Evolutionary conservation across 2,113 vertebrate species (phyloP).

Genomic region (Lagopus muta): DNA sequence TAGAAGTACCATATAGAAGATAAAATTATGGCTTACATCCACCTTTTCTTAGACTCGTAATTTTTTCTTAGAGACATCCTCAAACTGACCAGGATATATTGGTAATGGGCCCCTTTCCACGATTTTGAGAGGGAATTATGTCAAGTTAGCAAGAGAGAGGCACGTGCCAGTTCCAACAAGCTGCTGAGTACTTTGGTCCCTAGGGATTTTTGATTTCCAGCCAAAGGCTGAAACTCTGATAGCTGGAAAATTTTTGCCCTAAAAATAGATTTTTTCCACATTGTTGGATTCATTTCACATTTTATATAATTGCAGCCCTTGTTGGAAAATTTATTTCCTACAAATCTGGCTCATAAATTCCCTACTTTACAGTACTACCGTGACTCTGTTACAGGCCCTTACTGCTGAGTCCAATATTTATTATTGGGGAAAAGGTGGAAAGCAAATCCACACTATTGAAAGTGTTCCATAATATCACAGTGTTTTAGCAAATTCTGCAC

Average conservation of each 20-base stretch:
- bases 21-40: background rate
- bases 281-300: conserved; percentile 21
- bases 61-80: background rate
- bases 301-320: conserved; percentile 37
- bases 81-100: background rate
- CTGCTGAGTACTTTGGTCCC: background rate
- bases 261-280: conserved; percentile 24
- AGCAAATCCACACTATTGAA: conserved; percentile 33
- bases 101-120: background rate
- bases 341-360: conserved; percentile 39
- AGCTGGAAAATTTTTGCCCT: background rate
- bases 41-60: background rate
- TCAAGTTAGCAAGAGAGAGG: background rate
- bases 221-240: background rate
- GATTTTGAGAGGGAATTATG: background rate
- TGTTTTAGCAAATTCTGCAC: conserved; percentile 18
- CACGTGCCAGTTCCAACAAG: fast-evolving
- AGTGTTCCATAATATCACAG: background rate
- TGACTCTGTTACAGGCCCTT: background rate
- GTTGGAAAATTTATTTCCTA: conserved; percentile 41
- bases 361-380: conserved; percentile 3
- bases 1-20: background rate
- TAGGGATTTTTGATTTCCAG: background rate
- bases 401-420: conserved; percentile 26
- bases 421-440: conserved; percentile 12